phyloP scores from a whole-genome alignment of 2,797 vertebrate genomes.

The Rhinella marina region DNA sequence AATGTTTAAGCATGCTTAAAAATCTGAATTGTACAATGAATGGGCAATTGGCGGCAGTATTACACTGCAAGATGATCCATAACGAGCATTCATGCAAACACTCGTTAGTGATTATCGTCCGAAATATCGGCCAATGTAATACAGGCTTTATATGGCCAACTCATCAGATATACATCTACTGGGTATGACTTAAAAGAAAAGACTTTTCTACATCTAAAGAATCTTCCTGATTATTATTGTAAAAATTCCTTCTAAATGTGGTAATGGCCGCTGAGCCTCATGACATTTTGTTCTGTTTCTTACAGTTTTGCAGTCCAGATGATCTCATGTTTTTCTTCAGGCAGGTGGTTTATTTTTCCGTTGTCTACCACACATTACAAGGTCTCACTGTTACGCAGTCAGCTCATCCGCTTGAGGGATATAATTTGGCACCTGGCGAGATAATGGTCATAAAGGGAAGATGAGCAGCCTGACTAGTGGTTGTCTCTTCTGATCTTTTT shows the following conservation, averaged over 20 bases:
- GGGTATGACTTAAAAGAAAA: too few species aligned
- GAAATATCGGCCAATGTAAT: too few species aligned
- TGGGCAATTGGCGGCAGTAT: too few species aligned
- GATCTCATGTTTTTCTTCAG: constrained; percentile 8
- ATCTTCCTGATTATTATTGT: background rate
- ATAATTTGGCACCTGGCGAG: background rate
- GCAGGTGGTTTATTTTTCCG: constrained; percentile 16
- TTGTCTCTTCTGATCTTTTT: too few species aligned
- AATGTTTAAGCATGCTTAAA: too few species aligned
- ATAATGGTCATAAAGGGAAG: constrained; percentile 3
- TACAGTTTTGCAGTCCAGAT: background rate
- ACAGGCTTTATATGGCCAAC: too few species aligned
- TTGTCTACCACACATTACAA: background rate
- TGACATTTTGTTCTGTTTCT: constrained; percentile 3
- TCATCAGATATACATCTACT: too few species aligned
- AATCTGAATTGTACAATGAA: too few species aligned
- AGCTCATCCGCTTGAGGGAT: background rate
- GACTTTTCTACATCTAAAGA: background rate
- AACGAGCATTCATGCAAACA: too few species aligned
- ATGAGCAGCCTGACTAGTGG: background rate
- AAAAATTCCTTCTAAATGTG: constrained; percentile 17
- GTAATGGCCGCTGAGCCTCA: background rate
- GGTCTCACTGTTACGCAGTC: background rate
- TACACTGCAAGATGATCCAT: too few species aligned
- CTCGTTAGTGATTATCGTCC: too few species aligned